Evolutionary conservation across 2,113 vertebrate genomes (phyloP), one percentile per base, ranked within the genome.

Genomic region (Pongo pygmaeus): DNA sequence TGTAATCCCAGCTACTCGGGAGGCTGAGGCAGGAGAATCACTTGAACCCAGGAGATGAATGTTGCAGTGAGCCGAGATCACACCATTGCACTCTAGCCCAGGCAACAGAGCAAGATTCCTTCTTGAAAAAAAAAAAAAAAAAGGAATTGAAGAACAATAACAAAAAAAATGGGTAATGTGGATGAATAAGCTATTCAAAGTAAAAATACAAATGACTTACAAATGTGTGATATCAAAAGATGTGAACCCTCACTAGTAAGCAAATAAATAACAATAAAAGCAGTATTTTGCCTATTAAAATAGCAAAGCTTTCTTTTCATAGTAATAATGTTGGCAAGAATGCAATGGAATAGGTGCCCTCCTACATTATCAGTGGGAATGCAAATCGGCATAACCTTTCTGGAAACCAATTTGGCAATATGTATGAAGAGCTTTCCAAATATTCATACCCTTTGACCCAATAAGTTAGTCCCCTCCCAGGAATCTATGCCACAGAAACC

Each of bases 261-360:
- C 92, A 80, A 93, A 74, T 57, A 96, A 94, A 91, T 84, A 91
- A 40, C 88, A 84, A 83, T 18, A 55, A 88, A 93, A 92, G 80
- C 22, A 96, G 4, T 75, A 32, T 84, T 95, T 84, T 46, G 32
- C 75, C 79, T 92, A 92, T 90, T 87, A 90, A 96, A 89, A 46
- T 38, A 96, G n/a, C 20, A 84, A 74, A 64, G 69, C 2, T 69
- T 38, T 48, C 46, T 59, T 48, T 52, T 38, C 79, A 12, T 69
- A 50, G 20, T 78, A 87, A 59, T 64, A 78, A 59, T 27, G 32
- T 52, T 78, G 57, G 61, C 74, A 93, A 86, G 86, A 95, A 86
- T 23, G 50, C 32, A 77, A 89, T 12, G 57, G 57, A 91, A 80
- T 8, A n/a, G 40, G 40, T 17, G 32, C 5, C n/a, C 55, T 43